These are phyloP conservation scores for Hydractinia symbiolongicarpus DNA, from an alignment of 30 jellyfish, hydroid and myxozoan genomes.

Conservation along the genomic window DNA sequence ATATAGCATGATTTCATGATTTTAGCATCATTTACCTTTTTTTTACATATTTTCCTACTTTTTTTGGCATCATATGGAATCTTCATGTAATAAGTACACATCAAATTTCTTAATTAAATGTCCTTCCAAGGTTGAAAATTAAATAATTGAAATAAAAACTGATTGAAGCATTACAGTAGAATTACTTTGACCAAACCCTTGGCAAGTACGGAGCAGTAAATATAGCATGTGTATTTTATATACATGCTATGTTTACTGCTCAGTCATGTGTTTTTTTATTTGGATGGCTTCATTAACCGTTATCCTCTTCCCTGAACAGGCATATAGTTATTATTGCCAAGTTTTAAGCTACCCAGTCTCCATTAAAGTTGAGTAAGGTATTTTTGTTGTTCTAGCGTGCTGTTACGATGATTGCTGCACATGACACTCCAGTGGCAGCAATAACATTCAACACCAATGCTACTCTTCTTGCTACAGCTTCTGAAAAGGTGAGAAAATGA, in stretches of 20 bases:
- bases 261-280: too few relatives aligned
- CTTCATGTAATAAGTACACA: not conserved
- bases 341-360: not conserved
- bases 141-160: too few relatives aligned
- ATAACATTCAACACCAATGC: conserved; percentile 75
- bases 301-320: too few relatives aligned
- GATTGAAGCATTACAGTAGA: too few relatives aligned
- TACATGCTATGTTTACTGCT: too few relatives aligned
- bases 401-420: conserved; percentile 94
- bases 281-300: too few relatives aligned
- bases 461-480: conserved; percentile 87
- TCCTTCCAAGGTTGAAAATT: too few relatives aligned
- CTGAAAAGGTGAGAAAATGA: conserved; percentile 62
- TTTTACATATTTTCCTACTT: not conserved
- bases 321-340: too few relatives aligned
- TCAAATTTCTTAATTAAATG: too few relatives aligned
- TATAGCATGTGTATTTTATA: too few relatives aligned
- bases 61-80: not conserved
- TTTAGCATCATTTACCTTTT: not conserved
- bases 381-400: conserved; percentile 52
- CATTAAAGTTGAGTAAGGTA: not conserved
- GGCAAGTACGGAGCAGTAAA: too few relatives aligned
- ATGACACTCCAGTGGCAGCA: conserved; percentile 96
- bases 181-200: too few relatives aligned
- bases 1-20: not conserved